A percentile compares a stretch with the other conserved stretches of the same genome.
phyloP scores from a whole-genome alignment of 2,888 invertebrate genomes.

The Epirrita christyi region DNA sequence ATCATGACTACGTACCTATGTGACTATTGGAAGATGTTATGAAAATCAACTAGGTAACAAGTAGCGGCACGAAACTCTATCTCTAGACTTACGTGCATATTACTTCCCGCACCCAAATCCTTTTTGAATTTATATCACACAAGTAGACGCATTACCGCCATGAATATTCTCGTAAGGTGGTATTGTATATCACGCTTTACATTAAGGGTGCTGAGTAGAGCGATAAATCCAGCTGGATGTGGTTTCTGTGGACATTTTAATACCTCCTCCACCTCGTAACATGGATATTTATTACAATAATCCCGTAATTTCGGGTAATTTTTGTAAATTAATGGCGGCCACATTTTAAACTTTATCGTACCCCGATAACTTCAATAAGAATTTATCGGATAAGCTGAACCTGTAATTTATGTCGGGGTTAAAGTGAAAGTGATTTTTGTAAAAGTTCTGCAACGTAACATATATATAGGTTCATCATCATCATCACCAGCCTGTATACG shows the following conservation, averaged over 20 bases:
- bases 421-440: slow-evolving; percentile 3
- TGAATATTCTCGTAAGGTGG: background rate
- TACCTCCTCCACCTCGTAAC: slow-evolving; percentile 50
- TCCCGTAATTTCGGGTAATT: slow-evolving; percentile 55
- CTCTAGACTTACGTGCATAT: no score
- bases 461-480: no score
- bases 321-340: slow-evolving; percentile 43
- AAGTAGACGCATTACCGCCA: no score
- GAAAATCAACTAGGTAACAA: no score
- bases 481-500: no score
- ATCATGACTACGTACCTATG: no score
- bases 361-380: slow-evolving; percentile 20
- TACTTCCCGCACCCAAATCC: no score
- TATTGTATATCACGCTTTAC: slow-evolving; percentile 22
- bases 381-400: slow-evolving; percentile 12
- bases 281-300: slow-evolving; percentile 57
- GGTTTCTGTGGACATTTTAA: slow-evolving; percentile 54
- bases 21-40: no score
- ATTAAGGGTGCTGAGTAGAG: slow-evolving; percentile 40
- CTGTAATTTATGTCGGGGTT: background rate
- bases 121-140: no score
- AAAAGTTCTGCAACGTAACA: no score
- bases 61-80: no score
- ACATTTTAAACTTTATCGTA: slow-evolving; percentile 24
- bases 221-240: slow-evolving; percentile 48